Percentiles rank a stretch among this genome's conserved stretches.
Conservation (phyloP, 2,888 invertebrate species). For the Julus scandinavius region DNA sequence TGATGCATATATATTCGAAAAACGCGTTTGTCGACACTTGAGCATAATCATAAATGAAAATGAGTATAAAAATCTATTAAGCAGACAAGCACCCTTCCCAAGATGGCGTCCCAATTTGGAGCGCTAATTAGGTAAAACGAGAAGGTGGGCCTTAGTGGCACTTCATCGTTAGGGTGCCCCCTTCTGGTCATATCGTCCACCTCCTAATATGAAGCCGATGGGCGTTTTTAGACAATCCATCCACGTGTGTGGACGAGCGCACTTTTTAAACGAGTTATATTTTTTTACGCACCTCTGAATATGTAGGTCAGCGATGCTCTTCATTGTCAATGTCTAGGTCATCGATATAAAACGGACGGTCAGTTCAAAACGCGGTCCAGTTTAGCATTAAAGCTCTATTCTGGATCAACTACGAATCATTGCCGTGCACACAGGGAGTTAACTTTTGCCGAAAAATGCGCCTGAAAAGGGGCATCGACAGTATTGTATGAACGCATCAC, state of each 20-base stretch:
- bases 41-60: too few species aligned
- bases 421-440: too few species aligned
- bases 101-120: not conserved
- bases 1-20: too few species aligned
- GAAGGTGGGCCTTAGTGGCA: not conserved
- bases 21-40: too few species aligned
- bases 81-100: not conserved
- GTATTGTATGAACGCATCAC: not conserved
- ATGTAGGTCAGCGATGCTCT: constrained; percentile 38
- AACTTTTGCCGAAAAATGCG: not conserved
- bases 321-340: constrained; percentile 47
- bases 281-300: not conserved
- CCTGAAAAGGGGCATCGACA: not conserved
- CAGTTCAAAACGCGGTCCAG: constrained; percentile 16
- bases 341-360: constrained; percentile 33
- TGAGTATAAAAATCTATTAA: not conserved
- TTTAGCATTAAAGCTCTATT: not conserved
- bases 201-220: not conserved
- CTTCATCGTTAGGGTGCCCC: not conserved
- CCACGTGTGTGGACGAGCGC: too few species aligned
- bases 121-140: not conserved
- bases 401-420: too few species aligned
- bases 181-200: not conserved
- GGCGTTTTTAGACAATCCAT: not conserved
- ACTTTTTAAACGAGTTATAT: constrained; percentile 3